Percentiles rank a stretch among this genome's conserved stretches.
Conservation (phyloP, 35 echinoderm and acorn worm species). For the Strongylocentrotus purpuratus region DNA sequence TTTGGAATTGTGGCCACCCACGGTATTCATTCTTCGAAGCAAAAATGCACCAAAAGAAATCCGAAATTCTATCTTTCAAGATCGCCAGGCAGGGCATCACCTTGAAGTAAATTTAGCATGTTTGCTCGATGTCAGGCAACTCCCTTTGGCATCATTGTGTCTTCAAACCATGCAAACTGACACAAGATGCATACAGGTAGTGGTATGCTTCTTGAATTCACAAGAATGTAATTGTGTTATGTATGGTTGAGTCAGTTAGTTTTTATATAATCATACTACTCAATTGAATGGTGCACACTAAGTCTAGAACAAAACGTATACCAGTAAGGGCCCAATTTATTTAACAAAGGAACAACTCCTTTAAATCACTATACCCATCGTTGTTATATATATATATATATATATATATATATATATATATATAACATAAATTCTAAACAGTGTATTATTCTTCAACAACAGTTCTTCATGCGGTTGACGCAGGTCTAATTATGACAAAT, state of each 20-base stretch:
- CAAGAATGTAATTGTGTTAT: background rate
- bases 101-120: background rate
- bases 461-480: background rate
- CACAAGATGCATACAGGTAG: background rate
- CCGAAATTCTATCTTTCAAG: background rate
- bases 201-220: background rate
- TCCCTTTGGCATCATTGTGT: background rate
- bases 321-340: too few species aligned
- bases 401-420: too few species aligned
- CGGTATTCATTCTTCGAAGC: background rate
- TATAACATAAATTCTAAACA: too few species aligned
- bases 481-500: background rate
- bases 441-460: too few species aligned
- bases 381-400: too few species aligned
- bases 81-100: background rate
- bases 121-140: background rate
- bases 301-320: too few species aligned
- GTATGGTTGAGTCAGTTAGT: too few species aligned
- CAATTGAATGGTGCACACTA: too few species aligned
- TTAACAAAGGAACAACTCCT: too few species aligned
- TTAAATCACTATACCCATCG: too few species aligned
- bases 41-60: background rate
- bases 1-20: background rate
- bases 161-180: background rate
- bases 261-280: too few species aligned